phyloP scores from a whole-genome alignment of 2,797 vertebrate species.

The Gymnocypris eckloni region DNA sequence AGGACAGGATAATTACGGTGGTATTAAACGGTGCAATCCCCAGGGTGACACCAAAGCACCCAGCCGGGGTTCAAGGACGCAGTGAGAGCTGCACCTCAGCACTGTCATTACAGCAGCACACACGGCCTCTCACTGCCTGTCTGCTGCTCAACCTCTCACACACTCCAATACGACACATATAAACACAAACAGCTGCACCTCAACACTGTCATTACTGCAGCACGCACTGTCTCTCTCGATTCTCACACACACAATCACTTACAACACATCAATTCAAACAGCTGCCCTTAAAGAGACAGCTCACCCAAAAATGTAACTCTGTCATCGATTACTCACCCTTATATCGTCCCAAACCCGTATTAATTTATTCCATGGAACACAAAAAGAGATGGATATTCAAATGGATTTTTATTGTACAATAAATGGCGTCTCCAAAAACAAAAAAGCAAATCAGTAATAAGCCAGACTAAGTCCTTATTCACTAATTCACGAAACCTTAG shows the following conservation, averaged over 20 bases:
- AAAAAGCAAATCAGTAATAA: background rate
- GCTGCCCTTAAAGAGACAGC: conserved; percentile 19
- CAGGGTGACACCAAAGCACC: conserved; percentile 71
- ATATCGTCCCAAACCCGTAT: background rate
- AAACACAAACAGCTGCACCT: conserved; percentile 42
- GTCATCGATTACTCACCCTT: too few relatives aligned
- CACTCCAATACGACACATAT: conserved; percentile 7
- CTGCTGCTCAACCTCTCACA: conserved; percentile 32
- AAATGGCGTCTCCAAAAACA: background rate
- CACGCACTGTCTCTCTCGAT: background rate
- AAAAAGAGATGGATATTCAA: background rate
- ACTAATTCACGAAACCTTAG: background rate
- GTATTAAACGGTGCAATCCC: conserved; percentile 80
- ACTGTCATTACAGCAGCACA: conserved; percentile 50
- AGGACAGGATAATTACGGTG: conserved; percentile 80
- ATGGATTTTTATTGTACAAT: background rate
- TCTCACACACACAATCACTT: conserved; percentile 13
- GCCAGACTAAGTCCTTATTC: background rate
- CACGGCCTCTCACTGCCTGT: conserved; percentile 24
- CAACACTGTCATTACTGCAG: conserved; percentile 42
- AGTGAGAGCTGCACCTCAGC: conserved; percentile 34
- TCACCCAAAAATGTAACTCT: background rate
- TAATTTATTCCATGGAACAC: background rate
- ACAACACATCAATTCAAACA: conserved; percentile 5
- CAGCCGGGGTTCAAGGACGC: conserved; percentile 76